These are phyloP conservation scores for Dryococelus australis DNA, from an alignment of 2,888 invertebrate species.

Conservation along the genomic window DNA sequence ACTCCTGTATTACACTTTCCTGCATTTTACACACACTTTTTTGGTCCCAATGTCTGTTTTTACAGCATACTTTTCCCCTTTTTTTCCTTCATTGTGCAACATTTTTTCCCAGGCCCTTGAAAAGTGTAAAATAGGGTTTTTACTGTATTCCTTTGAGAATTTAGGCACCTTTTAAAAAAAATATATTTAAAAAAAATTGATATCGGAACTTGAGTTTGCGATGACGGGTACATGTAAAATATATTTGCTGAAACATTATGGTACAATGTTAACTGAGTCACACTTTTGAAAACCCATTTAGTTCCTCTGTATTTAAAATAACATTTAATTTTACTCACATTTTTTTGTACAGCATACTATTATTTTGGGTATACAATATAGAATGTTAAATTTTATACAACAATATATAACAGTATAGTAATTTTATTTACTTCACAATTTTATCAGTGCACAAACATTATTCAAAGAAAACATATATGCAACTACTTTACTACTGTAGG, in stretches of 20 bases:
- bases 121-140: neutral
- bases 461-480: conserved; percentile 8
- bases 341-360: neutral
- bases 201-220: neutral
- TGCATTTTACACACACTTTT: too few species aligned
- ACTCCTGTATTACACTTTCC: too few species aligned
- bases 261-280: neutral
- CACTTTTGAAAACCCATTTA: neutral
- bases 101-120: too few species aligned
- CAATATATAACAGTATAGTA: neutral
- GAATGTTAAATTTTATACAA: neutral
- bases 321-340: neutral
- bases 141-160: neutral
- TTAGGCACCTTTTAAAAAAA: neutral
- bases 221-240: neutral
- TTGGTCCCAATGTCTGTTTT: too few species aligned
- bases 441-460: neutral
- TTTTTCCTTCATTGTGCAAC: too few species aligned
- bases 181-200: neutral
- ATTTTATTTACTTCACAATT: conserved; percentile 1
- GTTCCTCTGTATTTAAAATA: neutral
- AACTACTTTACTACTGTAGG: neutral
- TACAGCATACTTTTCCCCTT: too few species aligned
- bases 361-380: neutral
- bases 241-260: neutral